A percentile compares a stretch with the other conserved stretches of the same genome.
phyloP scores from a whole-genome alignment of 2,888 invertebrate genomes.

The Oscheius sp. region DNA sequence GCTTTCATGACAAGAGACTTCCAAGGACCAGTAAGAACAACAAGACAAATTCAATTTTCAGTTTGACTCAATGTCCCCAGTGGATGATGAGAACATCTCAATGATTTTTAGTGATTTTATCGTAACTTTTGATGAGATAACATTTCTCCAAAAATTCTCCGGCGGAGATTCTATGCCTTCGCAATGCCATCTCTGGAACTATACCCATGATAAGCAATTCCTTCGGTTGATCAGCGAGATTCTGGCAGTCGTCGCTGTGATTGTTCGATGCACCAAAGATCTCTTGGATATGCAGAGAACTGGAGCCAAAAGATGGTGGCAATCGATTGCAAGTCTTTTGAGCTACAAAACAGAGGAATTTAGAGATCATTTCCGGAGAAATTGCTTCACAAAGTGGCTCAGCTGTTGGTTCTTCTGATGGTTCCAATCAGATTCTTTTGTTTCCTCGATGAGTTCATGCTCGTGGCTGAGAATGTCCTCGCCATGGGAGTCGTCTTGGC shows the following conservation, averaged over 20 bases:
- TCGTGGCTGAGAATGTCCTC: slow-evolving; percentile 54
- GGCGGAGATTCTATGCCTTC: slow-evolving; percentile 28
- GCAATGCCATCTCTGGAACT: slow-evolving; percentile 57
- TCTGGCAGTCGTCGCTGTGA: slow-evolving; percentile 47
- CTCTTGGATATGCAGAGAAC: slow-evolving; percentile 51
- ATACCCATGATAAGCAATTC: slow-evolving; percentile 35
- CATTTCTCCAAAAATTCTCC: slow-evolving; percentile 26
- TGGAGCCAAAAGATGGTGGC: slow-evolving; percentile 57
- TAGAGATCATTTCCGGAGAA: slow-evolving; percentile 87
- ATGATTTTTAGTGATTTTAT: slow-evolving; percentile 21
- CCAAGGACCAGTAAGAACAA: slow-evolving; percentile 35
- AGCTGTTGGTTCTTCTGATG: slow-evolving; percentile 84
- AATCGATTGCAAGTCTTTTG: slow-evolving; percentile 40
- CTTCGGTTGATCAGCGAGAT: slow-evolving; percentile 51
- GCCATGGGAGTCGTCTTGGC: slow-evolving; percentile 53
- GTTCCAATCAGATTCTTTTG: slow-evolving; percentile 80
- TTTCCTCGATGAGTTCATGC: slow-evolving; percentile 40
- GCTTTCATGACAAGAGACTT: slow-evolving; percentile 82
- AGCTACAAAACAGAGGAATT: slow-evolving; percentile 34
- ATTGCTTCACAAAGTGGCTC: slow-evolving; percentile 92
- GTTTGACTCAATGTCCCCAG: no score
- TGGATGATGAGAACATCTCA: no score
- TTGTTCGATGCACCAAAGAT: slow-evolving; percentile 47
- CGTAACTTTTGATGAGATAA: slow-evolving; percentile 27
- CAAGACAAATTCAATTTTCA: no score